Percentiles rank a stretch among this genome's conserved stretches.
Evolutionary conservation across 2,797 vertebrate genomes (phyloP).

Genomic region (Chloroceryle amazona): DNA sequence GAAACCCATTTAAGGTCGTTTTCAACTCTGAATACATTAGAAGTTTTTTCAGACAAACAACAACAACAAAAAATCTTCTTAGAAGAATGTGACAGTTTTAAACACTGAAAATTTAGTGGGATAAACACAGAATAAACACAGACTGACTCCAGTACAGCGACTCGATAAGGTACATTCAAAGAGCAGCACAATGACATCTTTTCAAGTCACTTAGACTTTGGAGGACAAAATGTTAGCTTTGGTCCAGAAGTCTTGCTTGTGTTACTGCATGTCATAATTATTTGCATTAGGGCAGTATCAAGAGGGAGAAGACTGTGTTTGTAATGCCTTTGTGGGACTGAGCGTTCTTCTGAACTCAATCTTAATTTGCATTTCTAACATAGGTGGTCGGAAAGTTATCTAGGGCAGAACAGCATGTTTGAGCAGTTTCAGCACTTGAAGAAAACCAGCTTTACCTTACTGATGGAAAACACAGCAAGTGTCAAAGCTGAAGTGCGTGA

Average conservation of each 20-base stretch:
- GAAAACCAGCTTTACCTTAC: not conserved
- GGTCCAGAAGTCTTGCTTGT: not conserved
- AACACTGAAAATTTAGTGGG: not conserved
- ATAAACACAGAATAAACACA: not conserved
- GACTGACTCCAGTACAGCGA: not conserved
- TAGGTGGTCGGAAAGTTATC: not conserved
- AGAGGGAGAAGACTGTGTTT: not conserved
- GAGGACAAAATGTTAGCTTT: conserved; percentile 28
- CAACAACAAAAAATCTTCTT: not conserved
- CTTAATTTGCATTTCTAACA: not conserved
- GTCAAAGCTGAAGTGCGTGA: not conserved
- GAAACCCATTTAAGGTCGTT: conserved; percentile 16
- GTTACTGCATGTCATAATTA: not conserved
- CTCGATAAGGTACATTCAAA: not conserved
- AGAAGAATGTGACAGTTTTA: not conserved
- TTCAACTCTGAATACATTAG: not conserved
- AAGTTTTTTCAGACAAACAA: not conserved
- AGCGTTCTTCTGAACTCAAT: not conserved
- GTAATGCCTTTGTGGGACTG: not conserved
- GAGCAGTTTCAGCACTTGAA: not conserved
- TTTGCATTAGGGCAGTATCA: not conserved
- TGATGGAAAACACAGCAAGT: not conserved
- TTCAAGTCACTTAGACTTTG: not conserved
- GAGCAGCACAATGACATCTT: not conserved
- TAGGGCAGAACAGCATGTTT: not conserved